Evolutionary conservation across 1,140 invertebrate genomes (phyloP).

Genomic region (Macrobrachium rosenbergii): DNA sequence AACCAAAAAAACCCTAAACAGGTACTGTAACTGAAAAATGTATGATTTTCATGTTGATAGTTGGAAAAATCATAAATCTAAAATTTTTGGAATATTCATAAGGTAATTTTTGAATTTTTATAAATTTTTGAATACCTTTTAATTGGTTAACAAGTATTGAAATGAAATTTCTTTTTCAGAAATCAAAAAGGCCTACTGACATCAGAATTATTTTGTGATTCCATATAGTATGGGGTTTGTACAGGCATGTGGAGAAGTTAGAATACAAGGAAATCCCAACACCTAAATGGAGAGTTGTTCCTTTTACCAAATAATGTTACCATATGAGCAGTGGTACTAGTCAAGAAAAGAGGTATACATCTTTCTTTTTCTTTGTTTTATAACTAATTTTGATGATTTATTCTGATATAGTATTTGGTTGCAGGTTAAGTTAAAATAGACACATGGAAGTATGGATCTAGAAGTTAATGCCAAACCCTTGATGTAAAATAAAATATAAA

Average conservation of each 20-base stretch:
- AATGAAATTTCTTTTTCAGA: slow-evolving; percentile 63
- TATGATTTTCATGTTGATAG: background rate
- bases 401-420: no score
- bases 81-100: no score
- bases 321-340: slow-evolving; percentile 74
- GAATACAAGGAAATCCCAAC: slow-evolving; percentile 98
- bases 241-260: slow-evolving; percentile 91
- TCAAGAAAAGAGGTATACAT: slow-evolving; percentile 75
- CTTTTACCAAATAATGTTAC: slow-evolving; percentile 74
- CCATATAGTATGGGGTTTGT: slow-evolving; percentile 92
- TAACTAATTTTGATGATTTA: background rate
- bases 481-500: no score
- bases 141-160: background rate
- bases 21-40: slow-evolving; percentile 18
- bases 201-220: slow-evolving; percentile 98
- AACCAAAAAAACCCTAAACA: slow-evolving; percentile 61
- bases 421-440: no score
- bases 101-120: no score
- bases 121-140: no score
- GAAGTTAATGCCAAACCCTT: no score
- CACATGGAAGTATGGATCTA: no score
- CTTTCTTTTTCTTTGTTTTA: background rate
- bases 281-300: slow-evolving; percentile 80
- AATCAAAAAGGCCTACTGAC: slow-evolving; percentile 85
- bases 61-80: background rate